phyloP scores from a whole-genome alignment of 1,140 invertebrate species.

The Diabrotica virgifera region DNA sequence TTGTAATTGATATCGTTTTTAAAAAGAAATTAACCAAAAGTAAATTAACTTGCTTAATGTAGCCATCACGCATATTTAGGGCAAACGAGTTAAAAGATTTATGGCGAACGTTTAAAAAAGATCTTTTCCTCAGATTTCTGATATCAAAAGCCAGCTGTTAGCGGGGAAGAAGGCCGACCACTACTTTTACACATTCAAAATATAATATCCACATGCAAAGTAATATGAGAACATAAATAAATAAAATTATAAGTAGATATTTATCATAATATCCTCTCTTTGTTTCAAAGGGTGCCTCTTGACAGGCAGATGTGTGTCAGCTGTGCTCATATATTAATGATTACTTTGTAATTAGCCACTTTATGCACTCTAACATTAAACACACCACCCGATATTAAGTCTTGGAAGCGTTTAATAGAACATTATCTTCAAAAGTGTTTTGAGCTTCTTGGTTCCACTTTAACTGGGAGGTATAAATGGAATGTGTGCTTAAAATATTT shows the following conservation, averaged over 20 bases:
- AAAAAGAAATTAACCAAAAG: too few relatives aligned
- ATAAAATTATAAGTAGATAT: constrained; percentile 44
- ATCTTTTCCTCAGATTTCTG: too few relatives aligned
- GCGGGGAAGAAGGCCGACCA: not conserved
- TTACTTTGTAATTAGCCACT: constrained; percentile 46
- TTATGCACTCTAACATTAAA: constrained; percentile 37
- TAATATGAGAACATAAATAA: constrained; percentile 31
- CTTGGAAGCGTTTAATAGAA: constrained; percentile 3
- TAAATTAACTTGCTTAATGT: too few relatives aligned
- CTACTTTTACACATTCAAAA: constrained; percentile 6
- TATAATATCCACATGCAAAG: constrained; percentile 15
- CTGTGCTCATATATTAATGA: constrained; percentile 46
- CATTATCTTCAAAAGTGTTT: not conserved
- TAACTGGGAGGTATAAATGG: too few relatives aligned
- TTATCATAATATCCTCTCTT: constrained; percentile 47
- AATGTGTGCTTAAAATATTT: too few relatives aligned
- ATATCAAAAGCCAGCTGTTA: not conserved
- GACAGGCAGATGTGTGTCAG: constrained; percentile 44
- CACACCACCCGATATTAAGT: constrained; percentile 27
- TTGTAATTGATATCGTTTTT: too few relatives aligned
- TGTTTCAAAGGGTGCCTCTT: constrained; percentile 43
- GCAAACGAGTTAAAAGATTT: too few relatives aligned
- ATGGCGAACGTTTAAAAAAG: too few relatives aligned
- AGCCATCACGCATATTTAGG: too few relatives aligned
- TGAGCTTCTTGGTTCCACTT: not conserved